These are phyloP conservation scores for Cirrhinus molitorella DNA, from an alignment of 2,797 vertebrate genomes.

Conservation along the genomic window DNA sequence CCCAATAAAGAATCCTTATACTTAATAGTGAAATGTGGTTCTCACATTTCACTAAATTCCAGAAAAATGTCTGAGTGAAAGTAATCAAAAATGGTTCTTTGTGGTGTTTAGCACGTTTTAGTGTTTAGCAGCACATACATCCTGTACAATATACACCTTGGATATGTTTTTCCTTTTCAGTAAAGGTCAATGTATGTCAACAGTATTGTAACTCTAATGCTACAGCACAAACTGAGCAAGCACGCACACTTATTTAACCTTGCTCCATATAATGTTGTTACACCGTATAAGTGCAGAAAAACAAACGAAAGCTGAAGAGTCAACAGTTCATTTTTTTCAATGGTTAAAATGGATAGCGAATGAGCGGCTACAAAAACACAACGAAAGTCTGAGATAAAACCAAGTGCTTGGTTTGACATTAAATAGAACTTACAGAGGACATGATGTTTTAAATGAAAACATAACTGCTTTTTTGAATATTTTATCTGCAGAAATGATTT, in stretches of 20 bases:
- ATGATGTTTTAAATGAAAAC: constrained; percentile 55
- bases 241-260: not conserved
- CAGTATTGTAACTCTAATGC: not conserved
- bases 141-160: not conserved
- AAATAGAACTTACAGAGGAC: constrained; percentile 52
- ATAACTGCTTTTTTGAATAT: constrained; percentile 56
- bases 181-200: not conserved
- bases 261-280: not conserved
- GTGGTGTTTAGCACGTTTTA: not conserved
- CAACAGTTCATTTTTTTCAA: not conserved
- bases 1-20: not conserved
- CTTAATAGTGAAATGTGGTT: not conserved
- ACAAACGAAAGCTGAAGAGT: not conserved
- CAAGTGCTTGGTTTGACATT: constrained; percentile 54
- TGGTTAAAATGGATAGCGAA: constrained; percentile 4
- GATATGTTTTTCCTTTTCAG: not conserved
- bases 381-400: constrained; percentile 31
- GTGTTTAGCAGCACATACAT: not conserved
- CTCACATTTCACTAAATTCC: too few species aligned
- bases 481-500: constrained; percentile 59
- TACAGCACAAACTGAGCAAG: not conserved
- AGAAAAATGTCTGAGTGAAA: not conserved
- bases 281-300: not conserved
- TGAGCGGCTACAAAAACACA: constrained; percentile 10
- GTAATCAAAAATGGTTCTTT: not conserved